Base-by-base conservation (phyloP, 2,113 vertebrate species). In the Smithornis capensis region DNA sequence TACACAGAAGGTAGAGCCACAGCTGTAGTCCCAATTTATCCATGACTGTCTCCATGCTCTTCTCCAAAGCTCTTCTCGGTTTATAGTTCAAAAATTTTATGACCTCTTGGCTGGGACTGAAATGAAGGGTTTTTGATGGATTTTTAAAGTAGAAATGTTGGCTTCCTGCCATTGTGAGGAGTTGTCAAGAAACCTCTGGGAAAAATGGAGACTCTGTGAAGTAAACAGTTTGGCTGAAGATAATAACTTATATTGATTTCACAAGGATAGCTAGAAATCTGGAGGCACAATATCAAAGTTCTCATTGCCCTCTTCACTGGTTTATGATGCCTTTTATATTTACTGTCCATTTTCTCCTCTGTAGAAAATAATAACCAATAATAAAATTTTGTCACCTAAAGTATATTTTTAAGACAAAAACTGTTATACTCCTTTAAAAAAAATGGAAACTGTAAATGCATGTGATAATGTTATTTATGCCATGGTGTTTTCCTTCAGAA, bases 371-470 rank as follows among this genome's bases (percentile, higher is more conserved):
- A 90, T 84, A 92, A 69, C 79, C 65, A 53, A 53, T 84, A 78
- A 75, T 92, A 93, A 92, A 88, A 78, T 83, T 64, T 91, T 94
- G 89, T 67, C 53, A 94, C 74, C 91, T 67, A 8, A 94, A 83
- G 33, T 95, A 52, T 84, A 89, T 92, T 94, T 95, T 95, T 81
- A 89, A 86, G 68, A 89, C 60, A 89, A 96, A 92, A 92, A 2
- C 64, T 56, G 29, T 77, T 65, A 70, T 23, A 67, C 63, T 90
- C 47, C 7, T 2, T 90, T 84, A 42, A 10, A 83, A 82, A 89
- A 78, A 38, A 1, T 0, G 3, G 35, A 14, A 93, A 31, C 47
- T 71, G 2, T 59, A 90, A 71, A 24, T 71, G 64, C 62, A 49
- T 10, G 1, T 56, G 64, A 29, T 80, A 44, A 76, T 6, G 1